Evolutionary conservation across 2,888 invertebrate genomes (phyloP).

Genomic region (Baccha elongata): DNA sequence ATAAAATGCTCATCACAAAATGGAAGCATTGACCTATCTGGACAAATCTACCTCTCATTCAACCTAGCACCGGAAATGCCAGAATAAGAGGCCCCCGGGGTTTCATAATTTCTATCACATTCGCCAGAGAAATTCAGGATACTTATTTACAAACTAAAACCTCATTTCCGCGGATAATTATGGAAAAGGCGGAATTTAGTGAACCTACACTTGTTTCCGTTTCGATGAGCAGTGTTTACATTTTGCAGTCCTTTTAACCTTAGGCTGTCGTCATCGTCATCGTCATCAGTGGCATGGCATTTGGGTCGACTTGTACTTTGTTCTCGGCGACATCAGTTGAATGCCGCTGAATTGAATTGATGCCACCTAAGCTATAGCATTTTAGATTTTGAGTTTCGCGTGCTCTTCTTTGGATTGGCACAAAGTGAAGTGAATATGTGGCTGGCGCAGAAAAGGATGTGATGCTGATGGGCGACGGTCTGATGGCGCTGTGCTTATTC

Average conservation of each 20-base stretch:
- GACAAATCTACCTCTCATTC: conserved; percentile 24
- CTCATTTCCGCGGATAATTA: conserved; percentile 70
- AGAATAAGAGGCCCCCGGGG: neutral
- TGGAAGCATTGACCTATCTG: neutral
- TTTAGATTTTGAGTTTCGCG: conserved; percentile 47
- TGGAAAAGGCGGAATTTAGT: conserved; percentile 62
- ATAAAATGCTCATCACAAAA: no score
- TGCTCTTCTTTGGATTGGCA: conserved; percentile 27
- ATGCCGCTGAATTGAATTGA: conserved; percentile 65
- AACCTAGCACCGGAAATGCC: neutral
- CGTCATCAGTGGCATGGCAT: conserved; percentile 4
- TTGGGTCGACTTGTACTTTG: conserved; percentile 32
- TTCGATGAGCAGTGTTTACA: conserved; percentile 63
- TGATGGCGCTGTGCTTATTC: neutral
- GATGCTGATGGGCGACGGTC: conserved; percentile 1
- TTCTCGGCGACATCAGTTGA: conserved; percentile 28
- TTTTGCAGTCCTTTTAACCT: conserved; percentile 43
- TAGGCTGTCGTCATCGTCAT: conserved; percentile 28
- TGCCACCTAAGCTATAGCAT: conserved; percentile 39
- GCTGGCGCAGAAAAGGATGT: neutral
- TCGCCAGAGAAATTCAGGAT: conserved; percentile 42
- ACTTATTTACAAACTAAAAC: conserved; percentile 70
- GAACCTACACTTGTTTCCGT: conserved; percentile 58
- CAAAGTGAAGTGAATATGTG: conserved; percentile 7
- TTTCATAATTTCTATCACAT: conserved; percentile 34